Percentiles rank a stretch among this genome's conserved stretches.
Conservation (phyloP, 2,888 invertebrate species). For the Trachelus iudaicus region DNA sequence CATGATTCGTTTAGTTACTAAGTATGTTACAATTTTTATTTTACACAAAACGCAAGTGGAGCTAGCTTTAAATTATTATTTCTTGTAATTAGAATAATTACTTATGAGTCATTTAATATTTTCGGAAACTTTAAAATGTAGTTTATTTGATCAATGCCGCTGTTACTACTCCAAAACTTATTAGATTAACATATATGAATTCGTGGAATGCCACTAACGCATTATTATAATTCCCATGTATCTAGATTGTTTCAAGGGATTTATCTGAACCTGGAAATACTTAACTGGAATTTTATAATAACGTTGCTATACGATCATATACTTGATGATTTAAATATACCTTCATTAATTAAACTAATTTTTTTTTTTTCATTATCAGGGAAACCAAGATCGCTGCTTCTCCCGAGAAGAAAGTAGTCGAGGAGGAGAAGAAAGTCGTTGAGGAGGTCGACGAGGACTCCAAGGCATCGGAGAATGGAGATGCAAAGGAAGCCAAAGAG, state of each 20-base stretch:
- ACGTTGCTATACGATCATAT: background rate
- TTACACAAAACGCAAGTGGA: background rate
- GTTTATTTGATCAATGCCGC: background rate
- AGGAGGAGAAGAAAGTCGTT: slow-evolving; percentile 55
- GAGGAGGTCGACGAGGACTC: slow-evolving; percentile 66
- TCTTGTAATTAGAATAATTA: background rate
- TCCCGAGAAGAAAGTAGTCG: slow-evolving; percentile 67
- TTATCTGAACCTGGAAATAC: background rate
- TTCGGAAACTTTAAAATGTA: background rate
- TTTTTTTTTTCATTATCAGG: slow-evolving; percentile 35
- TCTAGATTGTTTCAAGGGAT: background rate
- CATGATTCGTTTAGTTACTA: background rate
- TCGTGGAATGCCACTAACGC: background rate
- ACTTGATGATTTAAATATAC: background rate
- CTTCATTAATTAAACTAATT: background rate
- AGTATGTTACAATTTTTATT: background rate
- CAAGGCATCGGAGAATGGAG: slow-evolving; percentile 63
- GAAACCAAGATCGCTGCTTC: slow-evolving; percentile 62
- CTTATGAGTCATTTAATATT: background rate
- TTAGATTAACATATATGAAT: background rate
- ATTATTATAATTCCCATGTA: background rate
- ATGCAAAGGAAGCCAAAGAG: slow-evolving; percentile 62
- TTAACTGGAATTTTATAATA: background rate
- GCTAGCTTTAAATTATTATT: background rate
- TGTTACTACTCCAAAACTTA: background rate